Evolutionary conservation across 2,113 vertebrate genomes (phyloP).

Genomic region (Amia ocellicauda): DNA sequence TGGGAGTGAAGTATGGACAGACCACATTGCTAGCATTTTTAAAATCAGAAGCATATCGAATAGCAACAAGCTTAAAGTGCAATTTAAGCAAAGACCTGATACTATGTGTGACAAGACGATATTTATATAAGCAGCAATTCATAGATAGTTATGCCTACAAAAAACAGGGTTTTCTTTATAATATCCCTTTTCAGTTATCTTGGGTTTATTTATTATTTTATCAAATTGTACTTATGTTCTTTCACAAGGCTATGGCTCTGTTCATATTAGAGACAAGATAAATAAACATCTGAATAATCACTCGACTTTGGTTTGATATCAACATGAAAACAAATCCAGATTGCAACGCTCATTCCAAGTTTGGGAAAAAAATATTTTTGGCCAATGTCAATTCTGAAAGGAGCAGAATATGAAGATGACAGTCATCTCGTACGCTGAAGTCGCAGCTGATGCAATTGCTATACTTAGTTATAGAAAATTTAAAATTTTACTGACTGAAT

Average conservation of each 20-base stretch:
- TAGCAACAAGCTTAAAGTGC: slow-evolving; percentile 19
- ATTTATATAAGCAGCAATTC: slow-evolving; percentile 26
- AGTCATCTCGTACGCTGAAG: not conserved
- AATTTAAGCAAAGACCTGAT: slow-evolving; percentile 45
- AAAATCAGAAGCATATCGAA: slow-evolving; percentile 41
- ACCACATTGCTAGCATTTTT: slow-evolving; percentile 61
- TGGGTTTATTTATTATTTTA: not conserved
- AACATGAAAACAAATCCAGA: not conserved
- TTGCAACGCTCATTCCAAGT: not conserved
- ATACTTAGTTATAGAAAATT: not conserved
- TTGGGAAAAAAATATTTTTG: not conserved
- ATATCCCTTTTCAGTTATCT: slow-evolving; percentile 59
- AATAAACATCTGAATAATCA: not conserved
- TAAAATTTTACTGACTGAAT: not conserved
- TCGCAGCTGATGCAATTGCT: not conserved
- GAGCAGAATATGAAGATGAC: not conserved
- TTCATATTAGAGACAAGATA: not conserved
- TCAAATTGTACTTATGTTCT: not conserved
- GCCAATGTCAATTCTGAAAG: no score
- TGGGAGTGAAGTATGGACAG: slow-evolving; percentile 81
- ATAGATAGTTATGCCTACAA: slow-evolving; percentile 65
- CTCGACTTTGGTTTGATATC: not conserved
- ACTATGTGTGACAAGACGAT: slow-evolving; percentile 42
- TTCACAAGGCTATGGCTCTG: slow-evolving; percentile 5
- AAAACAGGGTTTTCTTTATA: slow-evolving; percentile 73